Evolutionary conservation across 2,888 invertebrate genomes (phyloP).

Genomic region (Acleris emargana): DNA sequence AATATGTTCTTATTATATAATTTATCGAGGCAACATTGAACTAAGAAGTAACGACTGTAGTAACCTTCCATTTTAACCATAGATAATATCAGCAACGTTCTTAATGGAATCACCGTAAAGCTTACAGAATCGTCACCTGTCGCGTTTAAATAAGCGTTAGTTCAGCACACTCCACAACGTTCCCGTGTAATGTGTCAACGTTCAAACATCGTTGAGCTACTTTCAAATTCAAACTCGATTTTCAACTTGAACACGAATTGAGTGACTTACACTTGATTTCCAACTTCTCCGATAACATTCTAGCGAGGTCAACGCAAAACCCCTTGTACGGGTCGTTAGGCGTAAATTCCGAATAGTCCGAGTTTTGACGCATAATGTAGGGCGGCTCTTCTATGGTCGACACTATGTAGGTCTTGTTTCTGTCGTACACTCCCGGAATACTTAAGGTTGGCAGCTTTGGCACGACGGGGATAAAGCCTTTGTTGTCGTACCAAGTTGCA

Average conservation of each 20-base stretch:
- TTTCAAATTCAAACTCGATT: conserved; percentile 22
- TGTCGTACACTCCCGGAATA: conserved; percentile 87
- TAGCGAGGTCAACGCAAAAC: conserved; percentile 95
- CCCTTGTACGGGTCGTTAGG: conserved; percentile 93
- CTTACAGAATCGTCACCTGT: too few species aligned
- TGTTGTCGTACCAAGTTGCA: conserved; percentile 93
- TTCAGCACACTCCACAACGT: background rate
- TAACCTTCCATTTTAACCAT: too few species aligned
- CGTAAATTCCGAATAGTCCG: conserved; percentile 85
- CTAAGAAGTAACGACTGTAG: too few species aligned
- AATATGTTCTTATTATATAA: too few species aligned
- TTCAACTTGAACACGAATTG: conserved; percentile 25
- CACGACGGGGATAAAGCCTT: conserved; percentile 88
- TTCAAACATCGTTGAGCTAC: background rate
- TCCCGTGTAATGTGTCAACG: background rate
- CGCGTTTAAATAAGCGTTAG: background rate
- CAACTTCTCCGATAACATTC: conserved; percentile 90
- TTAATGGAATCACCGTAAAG: too few species aligned
- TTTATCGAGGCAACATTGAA: too few species aligned
- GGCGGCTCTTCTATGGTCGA: conserved; percentile 94
- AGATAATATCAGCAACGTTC: too few species aligned
- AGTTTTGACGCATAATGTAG: conserved; percentile 90
- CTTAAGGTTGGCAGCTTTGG: conserved; percentile 88
- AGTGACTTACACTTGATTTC: conserved; percentile 91
- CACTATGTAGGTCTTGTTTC: conserved; percentile 93